These are phyloP conservation scores for Unio pictorum DNA, from an alignment of 2,888 invertebrate genomes.

Conservation along the genomic window DNA sequence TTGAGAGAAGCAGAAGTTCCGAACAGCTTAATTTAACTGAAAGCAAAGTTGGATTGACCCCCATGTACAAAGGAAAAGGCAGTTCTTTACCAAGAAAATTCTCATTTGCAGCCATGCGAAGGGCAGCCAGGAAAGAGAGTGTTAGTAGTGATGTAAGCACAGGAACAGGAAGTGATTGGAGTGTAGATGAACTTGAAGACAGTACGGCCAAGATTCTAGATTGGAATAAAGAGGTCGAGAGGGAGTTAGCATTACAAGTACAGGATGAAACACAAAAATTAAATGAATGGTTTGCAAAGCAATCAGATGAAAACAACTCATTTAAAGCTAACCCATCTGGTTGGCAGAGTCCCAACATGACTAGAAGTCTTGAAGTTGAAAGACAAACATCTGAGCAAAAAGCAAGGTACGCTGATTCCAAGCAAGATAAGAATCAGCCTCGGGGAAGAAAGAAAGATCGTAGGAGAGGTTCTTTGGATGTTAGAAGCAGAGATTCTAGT, in stretches of 20 bases:
- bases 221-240: conserved; percentile 62
- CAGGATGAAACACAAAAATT: conserved; percentile 60
- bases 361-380: background rate
- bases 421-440: background rate
- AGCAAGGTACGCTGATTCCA: background rate
- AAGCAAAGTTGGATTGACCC: conserved; percentile 19
- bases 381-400: background rate
- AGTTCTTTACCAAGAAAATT: conserved; percentile 29
- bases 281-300: conserved; percentile 52
- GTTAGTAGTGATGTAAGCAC: conserved; percentile 56
- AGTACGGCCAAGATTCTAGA: conserved; percentile 48
- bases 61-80: conserved; percentile 26
- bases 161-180: conserved; percentile 50
- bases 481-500: conserved; percentile 48
- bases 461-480: conserved; percentile 12
- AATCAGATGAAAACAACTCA: conserved; percentile 7
- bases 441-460: background rate
- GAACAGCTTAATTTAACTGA: conserved; percentile 30
- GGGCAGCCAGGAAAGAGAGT: conserved; percentile 54
- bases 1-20: conserved; percentile 40
- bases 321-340: background rate
- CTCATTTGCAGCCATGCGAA: conserved; percentile 33
- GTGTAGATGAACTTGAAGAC: conserved; percentile 54
- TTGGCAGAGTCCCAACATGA: background rate
- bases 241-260: conserved; percentile 57